Percentiles rank a stretch among this genome's conserved stretches.
Evolutionary conservation across 1,140 invertebrate genomes (phyloP).

Genomic region (Bemisia tabaci): DNA sequence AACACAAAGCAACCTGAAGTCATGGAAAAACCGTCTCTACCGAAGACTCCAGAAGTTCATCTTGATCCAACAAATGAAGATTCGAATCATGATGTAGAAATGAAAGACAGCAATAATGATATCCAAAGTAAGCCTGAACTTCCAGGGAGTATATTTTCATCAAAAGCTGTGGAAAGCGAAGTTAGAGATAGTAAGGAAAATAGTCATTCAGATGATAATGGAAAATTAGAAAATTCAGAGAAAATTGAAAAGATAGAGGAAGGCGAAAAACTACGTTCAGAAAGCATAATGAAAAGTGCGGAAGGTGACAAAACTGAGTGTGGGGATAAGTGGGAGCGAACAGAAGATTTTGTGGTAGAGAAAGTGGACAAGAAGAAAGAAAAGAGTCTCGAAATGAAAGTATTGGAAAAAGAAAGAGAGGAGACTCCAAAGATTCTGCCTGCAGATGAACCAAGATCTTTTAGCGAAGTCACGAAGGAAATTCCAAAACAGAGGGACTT

Average conservation of each 20-base stretch:
- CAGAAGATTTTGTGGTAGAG: not conserved
- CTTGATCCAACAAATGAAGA: too few relatives aligned
- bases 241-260: not conserved
- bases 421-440: not conserved
- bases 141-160: too few relatives aligned
- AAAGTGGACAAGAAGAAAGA: not conserved
- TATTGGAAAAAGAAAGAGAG: not conserved
- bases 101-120: not conserved
- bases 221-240: not conserved
- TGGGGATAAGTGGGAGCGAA: too few relatives aligned
- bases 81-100: not conserved
- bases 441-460: not conserved
- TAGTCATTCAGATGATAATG: not conserved
- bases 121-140: not conserved
- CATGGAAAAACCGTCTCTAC: not conserved
- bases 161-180: not conserved
- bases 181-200: not conserved
- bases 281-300: too few relatives aligned
- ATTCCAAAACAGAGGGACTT: not conserved
- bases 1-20: not conserved
- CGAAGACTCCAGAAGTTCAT: not conserved
- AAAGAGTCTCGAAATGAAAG: not conserved
- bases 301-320: too few relatives aligned
- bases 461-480: not conserved
- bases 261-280: not conserved